Base-by-base conservation (phyloP, 53 echinoderm and acorn worm genomes). In the Holothuria scabra region DNA sequence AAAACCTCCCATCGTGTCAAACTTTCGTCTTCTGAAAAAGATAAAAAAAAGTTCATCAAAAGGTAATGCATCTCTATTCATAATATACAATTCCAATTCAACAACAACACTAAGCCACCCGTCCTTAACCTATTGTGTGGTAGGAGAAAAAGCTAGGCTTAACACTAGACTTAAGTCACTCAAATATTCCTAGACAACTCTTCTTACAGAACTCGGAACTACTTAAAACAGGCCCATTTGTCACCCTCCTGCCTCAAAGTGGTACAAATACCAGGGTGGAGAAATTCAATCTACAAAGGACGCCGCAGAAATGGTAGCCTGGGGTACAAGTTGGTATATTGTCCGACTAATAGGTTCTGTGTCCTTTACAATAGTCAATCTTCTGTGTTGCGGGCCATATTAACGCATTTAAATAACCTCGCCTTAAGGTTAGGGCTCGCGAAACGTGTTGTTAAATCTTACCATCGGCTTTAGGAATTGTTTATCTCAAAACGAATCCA, bases 61-160 rank as follows among this genome's bases (percentile, higher is more conserved):
- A 52, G 18, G 18, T 52, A 52, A 52, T 52, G 52, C 52, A 52
- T 52, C 52, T 52, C 52, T 52, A 52, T 52, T 52, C 52, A 52
- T 52, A 52, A 52, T 16, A 52, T 16, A 52, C 52, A 52, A 52
- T 52, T 3, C 52, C 52, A 18, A 16, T 52, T 52, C 52, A 16
- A 52, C 1, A 52, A 52, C 16, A 52, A 52, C 52, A 52, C 52
- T 52, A 52, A 52, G 52, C 52, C 52, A 52, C 52, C 69, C 69
- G 69, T 69, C 69, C 69, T 69, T 69, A 69, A 69, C 69, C 69
- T 11, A 69, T 69, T 69, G 52, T 18, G 52, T 52, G 52, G 52
- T 52, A 52, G 52, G 52, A 18, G 52, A 52, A 16, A 52, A 52
- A 52, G 52, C 18, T 52, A 52, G 52, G 52, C 52, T 52, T 52